Percentiles rank a stretch among this genome's conserved stretches.
phyloP scores from a whole-genome alignment of 2,113 vertebrate species.

The Podiceps cristatus region DNA sequence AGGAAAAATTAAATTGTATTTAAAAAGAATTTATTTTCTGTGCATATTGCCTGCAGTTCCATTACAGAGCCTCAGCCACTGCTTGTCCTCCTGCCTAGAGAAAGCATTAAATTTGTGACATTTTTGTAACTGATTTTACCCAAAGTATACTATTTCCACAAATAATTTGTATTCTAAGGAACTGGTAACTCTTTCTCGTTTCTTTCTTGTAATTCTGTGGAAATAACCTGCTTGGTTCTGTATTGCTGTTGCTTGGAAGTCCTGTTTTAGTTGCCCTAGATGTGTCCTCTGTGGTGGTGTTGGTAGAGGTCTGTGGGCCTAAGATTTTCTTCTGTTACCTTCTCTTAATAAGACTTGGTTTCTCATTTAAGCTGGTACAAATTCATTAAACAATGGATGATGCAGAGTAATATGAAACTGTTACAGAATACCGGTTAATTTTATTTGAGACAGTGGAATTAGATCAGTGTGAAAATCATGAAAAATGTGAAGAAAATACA shows the following conservation, averaged over 20 bases:
- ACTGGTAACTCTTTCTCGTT: background rate
- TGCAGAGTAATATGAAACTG: background rate
- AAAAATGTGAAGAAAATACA: background rate
- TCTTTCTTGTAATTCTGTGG: background rate
- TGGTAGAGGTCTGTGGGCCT: background rate
- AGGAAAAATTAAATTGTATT: conserved; percentile 38
- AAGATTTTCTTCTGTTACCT: background rate
- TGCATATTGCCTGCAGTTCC: background rate
- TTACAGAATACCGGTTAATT: background rate
- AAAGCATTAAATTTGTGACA: background rate
- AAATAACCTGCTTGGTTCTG: background rate
- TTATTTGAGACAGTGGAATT: background rate
- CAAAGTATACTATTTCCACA: background rate
- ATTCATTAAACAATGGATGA: background rate
- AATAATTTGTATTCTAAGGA: background rate
- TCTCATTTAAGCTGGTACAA: background rate
- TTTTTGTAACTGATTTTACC: background rate
- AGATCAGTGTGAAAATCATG: background rate
- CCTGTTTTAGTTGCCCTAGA: background rate
- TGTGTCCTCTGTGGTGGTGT: background rate
- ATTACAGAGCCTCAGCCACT: background rate
- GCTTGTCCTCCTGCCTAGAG: background rate
- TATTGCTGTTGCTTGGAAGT: background rate
- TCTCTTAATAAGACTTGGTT: background rate
- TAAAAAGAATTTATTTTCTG: background rate